A percentile compares a stretch with the other conserved stretches of the same genome.
Conservation (phyloP, 2,888 invertebrate species). For the Digitonthophagus gazella region DNA sequence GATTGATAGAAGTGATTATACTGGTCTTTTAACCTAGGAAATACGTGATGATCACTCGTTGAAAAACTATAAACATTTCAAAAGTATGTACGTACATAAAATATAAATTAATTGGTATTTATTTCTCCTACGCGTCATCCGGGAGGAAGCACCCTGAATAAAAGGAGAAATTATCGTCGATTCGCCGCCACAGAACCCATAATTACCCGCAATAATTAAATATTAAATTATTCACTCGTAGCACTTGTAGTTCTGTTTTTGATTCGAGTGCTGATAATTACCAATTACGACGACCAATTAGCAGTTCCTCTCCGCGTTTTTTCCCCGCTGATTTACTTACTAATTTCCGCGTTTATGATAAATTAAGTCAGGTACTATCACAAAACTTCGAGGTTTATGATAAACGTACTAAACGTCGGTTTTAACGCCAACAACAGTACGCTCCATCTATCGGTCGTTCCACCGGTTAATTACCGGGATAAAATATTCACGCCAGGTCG, state of each 20-base stretch:
- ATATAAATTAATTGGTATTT: not conserved
- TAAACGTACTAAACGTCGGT: no score
- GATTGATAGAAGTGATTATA: no score
- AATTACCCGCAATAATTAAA: not conserved
- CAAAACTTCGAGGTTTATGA: no score
- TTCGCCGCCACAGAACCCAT: not conserved
- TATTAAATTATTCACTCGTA: not conserved
- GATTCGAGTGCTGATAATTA: not conserved
- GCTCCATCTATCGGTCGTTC: no score
- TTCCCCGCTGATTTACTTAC: not conserved
- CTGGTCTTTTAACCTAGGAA: no score
- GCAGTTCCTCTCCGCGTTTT: not conserved
- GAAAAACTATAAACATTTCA: not conserved
- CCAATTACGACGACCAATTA: not conserved
- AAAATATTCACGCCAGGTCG: no score
- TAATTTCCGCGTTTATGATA: not conserved
- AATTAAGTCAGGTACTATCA: not conserved
- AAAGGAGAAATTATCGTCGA: not conserved
- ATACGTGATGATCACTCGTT: no score
- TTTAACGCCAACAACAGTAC: no score
- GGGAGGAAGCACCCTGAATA: not conserved
- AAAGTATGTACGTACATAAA: not conserved
- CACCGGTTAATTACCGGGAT: no score
- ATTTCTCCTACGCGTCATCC: not conserved
- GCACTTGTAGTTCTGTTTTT: not conserved